phyloP scores from a whole-genome alignment of 2,113 vertebrate species.

The Syrrhaptes paradoxus region DNA sequence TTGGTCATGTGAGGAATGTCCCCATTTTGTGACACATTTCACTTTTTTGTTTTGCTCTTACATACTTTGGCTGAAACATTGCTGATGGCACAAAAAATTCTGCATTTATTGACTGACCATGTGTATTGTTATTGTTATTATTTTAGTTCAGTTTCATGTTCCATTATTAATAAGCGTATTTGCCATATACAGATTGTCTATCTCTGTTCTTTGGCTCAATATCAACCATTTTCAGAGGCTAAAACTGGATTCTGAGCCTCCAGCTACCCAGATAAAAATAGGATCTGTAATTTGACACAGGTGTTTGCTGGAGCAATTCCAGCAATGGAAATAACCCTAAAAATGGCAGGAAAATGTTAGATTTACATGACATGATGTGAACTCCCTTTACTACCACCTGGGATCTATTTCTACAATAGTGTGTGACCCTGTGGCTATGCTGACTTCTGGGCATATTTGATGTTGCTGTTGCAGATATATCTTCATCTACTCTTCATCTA shows the following conservation, averaged over 20 bases:
- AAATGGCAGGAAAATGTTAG: neutral
- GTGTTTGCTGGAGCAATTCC: constrained; percentile 22
- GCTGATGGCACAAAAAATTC: neutral
- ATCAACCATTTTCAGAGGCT: neutral
- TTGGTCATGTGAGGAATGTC: neutral
- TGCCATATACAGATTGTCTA: neutral
- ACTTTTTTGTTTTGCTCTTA: neutral
- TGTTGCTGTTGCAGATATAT: neutral
- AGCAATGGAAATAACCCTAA: neutral
- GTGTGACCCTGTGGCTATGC: neutral
- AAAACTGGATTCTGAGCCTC: constrained; percentile 33
- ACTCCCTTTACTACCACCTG: neutral
- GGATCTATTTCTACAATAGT: neutral
- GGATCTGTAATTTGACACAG: constrained; percentile 34
- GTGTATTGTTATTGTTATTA: neutral
- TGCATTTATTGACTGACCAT: neutral
- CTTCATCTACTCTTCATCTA: neutral
- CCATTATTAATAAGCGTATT: neutral
- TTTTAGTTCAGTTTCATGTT: constrained; percentile 3
- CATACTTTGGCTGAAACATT: neutral
- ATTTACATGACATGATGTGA: neutral
- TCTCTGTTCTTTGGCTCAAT: neutral
- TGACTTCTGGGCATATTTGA: neutral
- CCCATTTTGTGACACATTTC: neutral
- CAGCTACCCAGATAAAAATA: constrained; percentile 16